A percentile compares a stretch with the other conserved stretches of the same genome.
These are phyloP conservation scores for Pipistrellus kuhlii DNA, from an alignment of 2,797 vertebrate species.

Conservation along the genomic window DNA sequence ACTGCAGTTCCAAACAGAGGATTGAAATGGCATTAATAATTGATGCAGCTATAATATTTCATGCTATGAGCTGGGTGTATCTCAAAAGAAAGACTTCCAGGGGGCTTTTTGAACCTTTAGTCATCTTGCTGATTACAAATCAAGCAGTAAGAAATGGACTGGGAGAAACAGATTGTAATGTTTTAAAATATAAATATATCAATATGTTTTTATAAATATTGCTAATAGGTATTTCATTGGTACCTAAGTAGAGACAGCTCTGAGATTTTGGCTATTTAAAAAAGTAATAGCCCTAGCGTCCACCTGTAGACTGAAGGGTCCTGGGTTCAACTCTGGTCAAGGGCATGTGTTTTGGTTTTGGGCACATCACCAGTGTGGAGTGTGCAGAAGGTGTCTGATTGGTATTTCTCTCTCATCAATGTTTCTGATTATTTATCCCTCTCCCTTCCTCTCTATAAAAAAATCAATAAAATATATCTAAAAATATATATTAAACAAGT, in stretches of 20 bases:
- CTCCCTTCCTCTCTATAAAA: too few species aligned
- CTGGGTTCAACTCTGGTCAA: too few species aligned
- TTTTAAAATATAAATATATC: background rate
- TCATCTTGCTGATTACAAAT: background rate
- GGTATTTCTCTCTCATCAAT: too few species aligned
- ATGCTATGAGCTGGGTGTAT: background rate
- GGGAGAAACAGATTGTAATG: conserved; percentile 8
- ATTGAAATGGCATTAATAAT: conserved; percentile 70
- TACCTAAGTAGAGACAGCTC: background rate
- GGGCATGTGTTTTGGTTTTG: too few species aligned
- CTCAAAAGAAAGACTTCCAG: conserved; percentile 2
- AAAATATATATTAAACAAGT: background rate
- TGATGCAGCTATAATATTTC: conserved; percentile 57
- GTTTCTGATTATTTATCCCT: too few species aligned
- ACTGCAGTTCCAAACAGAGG: background rate
- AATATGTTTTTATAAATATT: background rate
- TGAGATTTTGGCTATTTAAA: background rate
- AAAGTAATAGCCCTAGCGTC: background rate
- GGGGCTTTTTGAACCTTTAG: background rate
- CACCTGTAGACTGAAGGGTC: too few species aligned
- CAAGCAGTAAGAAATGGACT: background rate
- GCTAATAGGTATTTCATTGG: conserved; percentile 33
- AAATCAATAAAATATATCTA: too few species aligned
- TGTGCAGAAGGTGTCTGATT: too few species aligned
- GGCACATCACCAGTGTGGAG: too few species aligned